These are phyloP conservation scores for Otolemur crassicaudatus DNA, from an alignment of 2,797 vertebrate species.

Conservation along the genomic window DNA sequence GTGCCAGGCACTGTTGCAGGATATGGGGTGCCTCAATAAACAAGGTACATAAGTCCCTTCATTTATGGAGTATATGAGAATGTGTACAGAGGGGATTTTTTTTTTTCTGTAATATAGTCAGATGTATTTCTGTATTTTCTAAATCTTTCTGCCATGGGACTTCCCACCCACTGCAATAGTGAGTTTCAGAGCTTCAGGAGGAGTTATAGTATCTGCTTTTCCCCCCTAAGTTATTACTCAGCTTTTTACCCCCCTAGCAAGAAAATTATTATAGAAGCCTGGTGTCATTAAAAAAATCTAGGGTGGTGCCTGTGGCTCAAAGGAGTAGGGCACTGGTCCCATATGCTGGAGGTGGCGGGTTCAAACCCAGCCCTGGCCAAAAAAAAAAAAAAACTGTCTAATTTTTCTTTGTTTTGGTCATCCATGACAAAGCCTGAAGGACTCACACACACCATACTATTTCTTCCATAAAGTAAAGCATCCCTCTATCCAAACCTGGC, in stretches of 20 bases:
- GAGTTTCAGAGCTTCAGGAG: not conserved
- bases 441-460: not conserved
- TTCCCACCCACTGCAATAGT: not conserved
- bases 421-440: not conserved
- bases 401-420: no score
- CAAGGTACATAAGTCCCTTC: not conserved
- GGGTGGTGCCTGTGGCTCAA: no score
- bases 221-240: not conserved
- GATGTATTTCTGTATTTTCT: not conserved
- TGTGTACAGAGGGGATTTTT: not conserved
- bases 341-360: no score
- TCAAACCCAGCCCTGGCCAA: no score
- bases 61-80: not conserved
- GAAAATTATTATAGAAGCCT: conserved; percentile 27
- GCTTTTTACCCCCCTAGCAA: not conserved
- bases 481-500: not conserved
- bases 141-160: not conserved
- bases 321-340: no score
- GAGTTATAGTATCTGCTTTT: not conserved
- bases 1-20: not conserved
- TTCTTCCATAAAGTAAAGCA: not conserved
- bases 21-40: not conserved
- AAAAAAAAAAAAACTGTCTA: not conserved
- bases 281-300: not conserved
- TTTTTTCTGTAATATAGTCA: not conserved